Conservation (phyloP, 2,113 vertebrate genomes). For the Rhombomys opimus region DNA sequence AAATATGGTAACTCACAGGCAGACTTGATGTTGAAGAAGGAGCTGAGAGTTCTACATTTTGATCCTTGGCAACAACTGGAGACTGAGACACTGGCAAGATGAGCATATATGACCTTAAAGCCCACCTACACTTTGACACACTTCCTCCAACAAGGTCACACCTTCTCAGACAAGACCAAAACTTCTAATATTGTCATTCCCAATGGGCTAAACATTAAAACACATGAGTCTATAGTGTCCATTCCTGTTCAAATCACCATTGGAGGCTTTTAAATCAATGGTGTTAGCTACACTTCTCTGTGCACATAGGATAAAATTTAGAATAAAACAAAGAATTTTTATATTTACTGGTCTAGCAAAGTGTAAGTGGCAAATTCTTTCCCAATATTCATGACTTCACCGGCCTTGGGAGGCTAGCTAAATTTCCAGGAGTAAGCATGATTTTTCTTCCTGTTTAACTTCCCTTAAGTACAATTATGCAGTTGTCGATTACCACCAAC, state of each 20-base stretch:
- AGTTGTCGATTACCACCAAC: background rate
- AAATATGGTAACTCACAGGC: background rate
- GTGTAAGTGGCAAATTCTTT: background rate
- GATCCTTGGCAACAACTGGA: background rate
- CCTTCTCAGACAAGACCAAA: background rate
- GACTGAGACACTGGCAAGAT: background rate
- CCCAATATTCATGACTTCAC: background rate
- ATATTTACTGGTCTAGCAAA: background rate
- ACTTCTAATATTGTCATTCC: background rate
- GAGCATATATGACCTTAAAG: background rate
- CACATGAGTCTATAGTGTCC: background rate
- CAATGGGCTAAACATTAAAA: background rate
- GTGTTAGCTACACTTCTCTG: background rate
- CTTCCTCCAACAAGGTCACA: background rate
- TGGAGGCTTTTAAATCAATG: background rate
- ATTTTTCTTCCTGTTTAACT: background rate
- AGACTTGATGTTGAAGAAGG: background rate
- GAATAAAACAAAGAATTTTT: background rate
- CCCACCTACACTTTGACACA: background rate
- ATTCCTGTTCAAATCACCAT: background rate
- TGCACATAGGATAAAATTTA: background rate
- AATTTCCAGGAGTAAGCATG: background rate
- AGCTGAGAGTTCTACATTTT: background rate
- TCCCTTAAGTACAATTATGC: background rate
- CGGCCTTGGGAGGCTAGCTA: background rate